A percentile compares a stretch with the other conserved stretches of the same genome.
phyloP scores from a whole-genome alignment of 2,113 vertebrate genomes.

The Odontesthes bonariensis region DNA sequence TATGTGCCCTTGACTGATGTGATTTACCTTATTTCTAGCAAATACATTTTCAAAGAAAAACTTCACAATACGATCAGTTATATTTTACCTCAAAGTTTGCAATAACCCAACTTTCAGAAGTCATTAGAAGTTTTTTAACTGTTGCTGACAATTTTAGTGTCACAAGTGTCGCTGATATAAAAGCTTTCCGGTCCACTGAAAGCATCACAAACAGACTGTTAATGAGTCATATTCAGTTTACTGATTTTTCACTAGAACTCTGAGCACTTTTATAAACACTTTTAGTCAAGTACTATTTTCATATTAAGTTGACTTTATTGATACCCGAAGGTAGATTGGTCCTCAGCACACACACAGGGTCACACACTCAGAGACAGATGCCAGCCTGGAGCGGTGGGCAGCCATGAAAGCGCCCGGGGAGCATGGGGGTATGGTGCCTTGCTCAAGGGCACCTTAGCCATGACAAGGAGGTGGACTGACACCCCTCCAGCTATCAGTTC shows the following conservation, averaged over 20 bases:
- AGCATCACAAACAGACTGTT: conserved; percentile 47
- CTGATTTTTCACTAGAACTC: conserved; percentile 39
- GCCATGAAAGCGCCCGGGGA: too few species aligned
- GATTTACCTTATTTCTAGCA: conserved; percentile 47
- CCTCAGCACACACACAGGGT: too few species aligned
- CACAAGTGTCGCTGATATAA: conserved; percentile 32
- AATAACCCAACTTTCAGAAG: conserved; percentile 60
- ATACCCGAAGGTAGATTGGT: too few species aligned
- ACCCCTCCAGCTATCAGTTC: too few species aligned
- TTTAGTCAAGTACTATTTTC: conserved; percentile 25
- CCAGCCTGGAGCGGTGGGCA: too few species aligned
- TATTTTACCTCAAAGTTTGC: conserved; percentile 46
- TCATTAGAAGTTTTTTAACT: conserved; percentile 51
- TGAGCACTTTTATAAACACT: conserved; percentile 39
- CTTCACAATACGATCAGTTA: conserved; percentile 27
- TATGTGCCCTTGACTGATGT: conserved; percentile 35
- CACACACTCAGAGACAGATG: too few species aligned
- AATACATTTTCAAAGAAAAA: conserved; percentile 44
- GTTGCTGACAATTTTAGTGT: conserved; percentile 59
- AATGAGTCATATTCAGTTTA: conserved; percentile 41
- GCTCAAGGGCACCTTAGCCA: too few species aligned
- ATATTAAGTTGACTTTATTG: too few species aligned
- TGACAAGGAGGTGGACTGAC: too few species aligned
- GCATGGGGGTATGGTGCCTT: too few species aligned
- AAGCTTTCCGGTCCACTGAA: conserved; percentile 36